Base-by-base conservation (phyloP, 2,113 vertebrate genomes). In the Ramphastos sulfuratus region DNA sequence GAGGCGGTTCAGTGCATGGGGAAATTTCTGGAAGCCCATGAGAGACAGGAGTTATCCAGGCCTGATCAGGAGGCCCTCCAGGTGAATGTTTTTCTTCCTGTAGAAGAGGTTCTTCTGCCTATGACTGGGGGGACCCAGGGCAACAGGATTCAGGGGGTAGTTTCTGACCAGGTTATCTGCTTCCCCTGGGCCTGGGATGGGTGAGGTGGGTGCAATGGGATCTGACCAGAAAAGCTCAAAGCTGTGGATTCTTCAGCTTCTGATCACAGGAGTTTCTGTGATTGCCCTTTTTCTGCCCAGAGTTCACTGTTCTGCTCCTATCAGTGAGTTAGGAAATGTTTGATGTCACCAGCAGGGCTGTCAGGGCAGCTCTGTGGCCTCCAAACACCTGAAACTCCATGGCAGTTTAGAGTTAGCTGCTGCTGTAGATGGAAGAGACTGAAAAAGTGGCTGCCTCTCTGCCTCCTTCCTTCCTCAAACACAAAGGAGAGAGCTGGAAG, bases 1-100 rank as follows among this genome's bases (percentile, higher is more conserved):
- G 98, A 96, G 93, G 97, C 85, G 0, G 96, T 97, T 74, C 96
- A 89, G 54, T 91, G 44, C 35, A 97, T 99, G 84, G 96, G 92
- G 63, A 96, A 98, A 19, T 94, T 98, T 37, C 95, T 99, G 94
- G 87, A 95, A 46, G 27, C 54, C 54, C 27, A 6, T 27, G 33
- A 12, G 14, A 70, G 59, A 82, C 87, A 89, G 0, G 95, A 96
- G 21, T 46, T 96, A 28, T 66, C 90, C 35, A 65, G 82, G 3
- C 87, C 89, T 3, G 94, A 97, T 71, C 95, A 86, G 59, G 93
- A 96, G 8, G 92, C 78, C 18, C 85, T 98, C 18, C 96, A 97
- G 95, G 97, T 97, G 42, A 52, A 19, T 25, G 8, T 24, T 78
- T 20, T 50, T 67, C 35, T 44, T 85, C 48, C 33, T 39, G 44